Conservation (phyloP, 2,797 vertebrate genomes). For the Gobio occitaniae region DNA sequence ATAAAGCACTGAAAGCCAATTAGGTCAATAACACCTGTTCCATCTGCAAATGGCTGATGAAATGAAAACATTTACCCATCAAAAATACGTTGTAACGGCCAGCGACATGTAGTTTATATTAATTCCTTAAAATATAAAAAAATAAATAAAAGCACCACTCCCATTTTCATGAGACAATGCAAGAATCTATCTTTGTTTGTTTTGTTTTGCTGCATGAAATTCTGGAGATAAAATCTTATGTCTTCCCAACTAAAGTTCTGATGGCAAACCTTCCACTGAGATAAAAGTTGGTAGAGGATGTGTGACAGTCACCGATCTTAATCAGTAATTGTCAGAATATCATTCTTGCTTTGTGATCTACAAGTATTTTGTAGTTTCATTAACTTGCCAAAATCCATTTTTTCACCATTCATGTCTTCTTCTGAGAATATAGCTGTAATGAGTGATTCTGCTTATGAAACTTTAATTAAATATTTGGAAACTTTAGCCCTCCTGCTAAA, state of each 20-base stretch:
- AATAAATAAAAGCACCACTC: no score
- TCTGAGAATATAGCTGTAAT: neutral
- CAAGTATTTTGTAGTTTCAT: neutral
- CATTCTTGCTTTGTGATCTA: neutral
- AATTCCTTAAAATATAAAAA: neutral
- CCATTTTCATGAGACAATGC: no score
- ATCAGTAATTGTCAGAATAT: neutral
- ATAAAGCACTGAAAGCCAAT: neutral
- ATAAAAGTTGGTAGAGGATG: neutral
- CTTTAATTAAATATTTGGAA: neutral
- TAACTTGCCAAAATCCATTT: neutral
- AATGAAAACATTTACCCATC: neutral
- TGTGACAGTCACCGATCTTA: neutral
- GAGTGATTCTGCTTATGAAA: neutral
- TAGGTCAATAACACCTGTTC: neutral
- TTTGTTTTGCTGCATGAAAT: neutral
- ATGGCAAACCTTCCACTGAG: neutral
- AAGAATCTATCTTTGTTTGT: neutral
- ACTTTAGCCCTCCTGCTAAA: neutral
- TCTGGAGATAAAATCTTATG: neutral
- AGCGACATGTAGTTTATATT: neutral
- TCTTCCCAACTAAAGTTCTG: neutral
- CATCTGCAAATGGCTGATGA: neutral
- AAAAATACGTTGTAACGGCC: neutral
- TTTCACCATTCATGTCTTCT: neutral